Evolutionary conservation across 2,113 vertebrate genomes (phyloP), one percentile per base, ranked within the genome.

Genomic region (Scomber japonicus): DNA sequence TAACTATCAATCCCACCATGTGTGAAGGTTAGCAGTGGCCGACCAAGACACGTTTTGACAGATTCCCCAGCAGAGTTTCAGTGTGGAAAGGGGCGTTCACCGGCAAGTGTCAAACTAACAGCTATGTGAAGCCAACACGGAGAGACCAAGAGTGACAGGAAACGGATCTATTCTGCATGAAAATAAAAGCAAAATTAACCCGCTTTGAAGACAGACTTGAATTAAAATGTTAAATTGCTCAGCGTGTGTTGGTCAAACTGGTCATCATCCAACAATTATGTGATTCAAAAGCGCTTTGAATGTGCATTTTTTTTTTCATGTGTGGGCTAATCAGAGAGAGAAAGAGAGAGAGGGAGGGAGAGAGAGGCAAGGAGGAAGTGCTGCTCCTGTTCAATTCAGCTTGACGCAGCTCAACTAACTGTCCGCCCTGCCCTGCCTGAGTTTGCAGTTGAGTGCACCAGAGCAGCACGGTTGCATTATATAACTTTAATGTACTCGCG

Each of bases 51-150:
- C 87, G 85, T 88, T 90, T 86, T 92, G 92, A 93, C 89, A 91
- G 88, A 91, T 93, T 89, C 81, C 80, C 80, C 81, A 88, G 87
- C 85, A 85, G 71, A 69, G 84, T 87, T 88, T 83, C 61, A 55
- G 59, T 46, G 62, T 70, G 68, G 46, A 82, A 81, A 88, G 91
- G 91, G 93, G 93, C 93, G 93, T 94, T 91, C 82, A 89, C 91
- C 81, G 59, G 30, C 63, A 89, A 91, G 88, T 93, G 93, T 92
- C 91, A 94, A 93, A 93, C 82, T 40, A 31, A 62, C 53, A 24
- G 50, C 24, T 15, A 53, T 19, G 71, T 88, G 30, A 92, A 91
- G 51, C 0, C 5, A 0, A 3, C 61, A 17, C 1, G 8, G 0
- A 12, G 0, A 16, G 0, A 13, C 27, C 14, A 1, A 10, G 9